phyloP scores from a whole-genome alignment of 2,888 invertebrate genomes.

The Ornithoptera priamus region DNA sequence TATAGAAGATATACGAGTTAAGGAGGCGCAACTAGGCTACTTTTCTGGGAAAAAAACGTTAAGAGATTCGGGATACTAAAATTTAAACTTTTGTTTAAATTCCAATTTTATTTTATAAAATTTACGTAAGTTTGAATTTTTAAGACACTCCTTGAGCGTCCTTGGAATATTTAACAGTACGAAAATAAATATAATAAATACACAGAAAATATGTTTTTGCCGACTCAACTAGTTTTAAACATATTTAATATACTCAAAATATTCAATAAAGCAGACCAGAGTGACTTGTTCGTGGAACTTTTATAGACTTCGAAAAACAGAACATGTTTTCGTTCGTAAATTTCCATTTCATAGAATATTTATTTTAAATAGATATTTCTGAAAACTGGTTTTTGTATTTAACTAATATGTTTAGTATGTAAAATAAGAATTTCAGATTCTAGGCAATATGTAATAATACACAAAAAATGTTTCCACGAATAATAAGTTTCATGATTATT shows the following conservation, averaged over 20 bases:
- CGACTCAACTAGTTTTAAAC: neutral
- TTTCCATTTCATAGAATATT: neutral
- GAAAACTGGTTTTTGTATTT: neutral
- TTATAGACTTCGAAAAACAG: neutral
- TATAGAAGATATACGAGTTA: no score
- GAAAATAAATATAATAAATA: no score
- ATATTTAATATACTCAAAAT: neutral
- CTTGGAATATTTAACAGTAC: no score
- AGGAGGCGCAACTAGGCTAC: no score
- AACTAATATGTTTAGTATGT: neutral
- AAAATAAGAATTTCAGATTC: neutral
- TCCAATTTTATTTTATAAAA: no score
- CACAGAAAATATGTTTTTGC: no score
- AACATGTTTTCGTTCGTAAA: constrained; percentile 1
- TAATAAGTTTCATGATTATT: neutral
- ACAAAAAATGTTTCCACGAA: neutral
- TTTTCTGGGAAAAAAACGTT: no score
- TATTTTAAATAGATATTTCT: neutral
- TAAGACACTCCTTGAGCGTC: no score
- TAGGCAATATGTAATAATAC: neutral
- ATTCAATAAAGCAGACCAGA: neutral
- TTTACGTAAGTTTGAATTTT: no score
- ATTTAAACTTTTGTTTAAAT: no score
- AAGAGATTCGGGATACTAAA: no score
- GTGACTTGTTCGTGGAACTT: neutral